Percentiles rank a stretch among this genome's conserved stretches.
phyloP scores from a whole-genome alignment of 2,797 vertebrate species.

The Cyprinodon diabolis region DNA sequence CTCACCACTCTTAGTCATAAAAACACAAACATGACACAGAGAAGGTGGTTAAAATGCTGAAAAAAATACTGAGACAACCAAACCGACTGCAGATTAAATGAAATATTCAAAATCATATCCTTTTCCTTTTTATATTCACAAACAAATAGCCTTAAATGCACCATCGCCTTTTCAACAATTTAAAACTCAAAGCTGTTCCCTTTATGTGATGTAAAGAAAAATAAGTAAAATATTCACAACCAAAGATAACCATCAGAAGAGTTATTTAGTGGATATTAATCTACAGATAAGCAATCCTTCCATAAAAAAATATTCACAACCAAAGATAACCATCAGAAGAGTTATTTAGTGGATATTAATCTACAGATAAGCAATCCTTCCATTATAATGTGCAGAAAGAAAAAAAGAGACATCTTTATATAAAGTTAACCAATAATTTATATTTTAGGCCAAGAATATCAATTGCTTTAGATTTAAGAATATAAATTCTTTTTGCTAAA shows the following conservation, averaged over 20 bases:
- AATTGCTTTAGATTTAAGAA: neutral
- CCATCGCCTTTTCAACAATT: neutral
- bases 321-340: neutral
- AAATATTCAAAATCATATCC: neutral
- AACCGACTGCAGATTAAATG: neutral
- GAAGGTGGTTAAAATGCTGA: neutral
- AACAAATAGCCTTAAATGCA: neutral
- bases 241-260: neutral
- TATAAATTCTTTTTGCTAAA: neutral
- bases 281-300: neutral
- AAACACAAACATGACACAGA: conserved; percentile 1
- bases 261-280: neutral
- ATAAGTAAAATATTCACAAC: neutral
- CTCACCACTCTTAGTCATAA: conserved; percentile 14
- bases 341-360: neutral
- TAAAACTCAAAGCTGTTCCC: neutral
- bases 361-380: neutral
- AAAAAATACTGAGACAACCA: neutral
- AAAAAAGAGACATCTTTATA: neutral
- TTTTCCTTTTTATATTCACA: neutral
- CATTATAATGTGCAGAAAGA: neutral
- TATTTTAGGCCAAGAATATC: neutral
- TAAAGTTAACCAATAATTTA: neutral
- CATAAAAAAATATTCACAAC: neutral
- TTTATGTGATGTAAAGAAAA: neutral